A percentile compares a stretch with the other conserved stretches of the same genome.
These are phyloP conservation scores for Pristis pectinata DNA, from an alignment of 2,797 vertebrate species.

Conservation along the genomic window DNA sequence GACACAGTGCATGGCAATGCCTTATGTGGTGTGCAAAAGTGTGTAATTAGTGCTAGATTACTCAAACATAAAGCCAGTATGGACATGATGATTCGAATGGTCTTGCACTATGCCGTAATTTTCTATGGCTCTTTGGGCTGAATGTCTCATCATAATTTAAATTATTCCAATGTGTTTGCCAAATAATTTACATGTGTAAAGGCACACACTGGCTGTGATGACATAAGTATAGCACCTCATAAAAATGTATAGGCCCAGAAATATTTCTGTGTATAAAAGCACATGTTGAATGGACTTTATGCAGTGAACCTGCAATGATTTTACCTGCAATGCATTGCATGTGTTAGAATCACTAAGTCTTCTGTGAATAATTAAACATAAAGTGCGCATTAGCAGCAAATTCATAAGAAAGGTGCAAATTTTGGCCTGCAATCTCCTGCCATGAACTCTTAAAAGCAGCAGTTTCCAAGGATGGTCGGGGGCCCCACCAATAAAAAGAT, in stretches of 20 bases:
- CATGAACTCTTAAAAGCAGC: too few species aligned
- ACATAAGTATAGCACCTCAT: background rate
- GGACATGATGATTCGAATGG: background rate
- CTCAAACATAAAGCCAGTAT: background rate
- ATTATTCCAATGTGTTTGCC: background rate
- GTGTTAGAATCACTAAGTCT: too few species aligned
- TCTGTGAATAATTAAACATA: too few species aligned
- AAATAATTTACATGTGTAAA: background rate
- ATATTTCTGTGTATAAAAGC: too few species aligned
- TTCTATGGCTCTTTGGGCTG: background rate
- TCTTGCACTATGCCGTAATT: background rate
- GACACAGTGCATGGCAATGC: background rate
- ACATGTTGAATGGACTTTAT: too few species aligned
- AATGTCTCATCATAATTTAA: background rate
- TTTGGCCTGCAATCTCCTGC: too few species aligned
- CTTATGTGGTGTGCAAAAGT: background rate
- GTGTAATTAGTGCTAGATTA: background rate
- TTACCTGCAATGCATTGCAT: too few species aligned
- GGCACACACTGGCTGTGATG: background rate
- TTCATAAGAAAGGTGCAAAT: too few species aligned
- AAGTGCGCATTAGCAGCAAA: too few species aligned
- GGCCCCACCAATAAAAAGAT: too few species aligned
- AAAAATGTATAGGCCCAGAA: background rate
- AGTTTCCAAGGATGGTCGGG: too few species aligned
- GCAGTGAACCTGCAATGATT: too few species aligned